Percentiles rank a stretch among this genome's conserved stretches.
Conservation (phyloP, 2,113 vertebrate genomes). For the Dasyprocta punctata region DNA sequence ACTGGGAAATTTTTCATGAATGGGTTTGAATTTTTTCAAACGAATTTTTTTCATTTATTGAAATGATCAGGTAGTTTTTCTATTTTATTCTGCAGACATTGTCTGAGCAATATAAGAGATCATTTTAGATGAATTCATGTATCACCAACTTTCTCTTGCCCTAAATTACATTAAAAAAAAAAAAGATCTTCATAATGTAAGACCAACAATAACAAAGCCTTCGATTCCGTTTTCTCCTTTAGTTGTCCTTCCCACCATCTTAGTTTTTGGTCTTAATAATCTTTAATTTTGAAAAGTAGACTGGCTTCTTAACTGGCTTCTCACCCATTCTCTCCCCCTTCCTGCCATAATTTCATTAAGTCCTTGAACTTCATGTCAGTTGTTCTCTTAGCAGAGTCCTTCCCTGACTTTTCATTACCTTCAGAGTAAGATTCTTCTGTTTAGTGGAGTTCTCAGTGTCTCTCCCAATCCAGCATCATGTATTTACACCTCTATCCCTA, state of each 20-base stretch:
- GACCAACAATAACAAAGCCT: background rate
- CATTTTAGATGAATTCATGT: conserved; percentile 28
- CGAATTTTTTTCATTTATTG: background rate
- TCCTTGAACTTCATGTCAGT: background rate
- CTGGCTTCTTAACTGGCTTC: background rate
- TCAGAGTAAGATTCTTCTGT: background rate
- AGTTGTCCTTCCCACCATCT: background rate
- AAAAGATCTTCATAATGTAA: background rate
- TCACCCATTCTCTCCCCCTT: background rate
- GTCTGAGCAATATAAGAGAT: background rate
- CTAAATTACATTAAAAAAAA: background rate
- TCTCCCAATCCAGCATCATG: background rate
- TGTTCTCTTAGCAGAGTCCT: background rate
- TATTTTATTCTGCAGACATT: background rate
- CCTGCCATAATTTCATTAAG: background rate
- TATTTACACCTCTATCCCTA: background rate
- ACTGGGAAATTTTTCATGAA: background rate
- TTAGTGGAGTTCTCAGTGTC: background rate
- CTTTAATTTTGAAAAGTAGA: background rate
- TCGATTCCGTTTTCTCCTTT: background rate
- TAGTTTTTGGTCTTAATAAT: background rate
- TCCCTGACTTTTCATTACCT: background rate
- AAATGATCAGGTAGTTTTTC: conserved; percentile 2
- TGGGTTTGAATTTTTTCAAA: conserved; percentile 28
- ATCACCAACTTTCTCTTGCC: background rate